Evolutionary conservation across 2,797 vertebrate genomes (phyloP), one percentile per base, ranked within the genome.

Genomic region (Caiman crocodilus): DNA sequence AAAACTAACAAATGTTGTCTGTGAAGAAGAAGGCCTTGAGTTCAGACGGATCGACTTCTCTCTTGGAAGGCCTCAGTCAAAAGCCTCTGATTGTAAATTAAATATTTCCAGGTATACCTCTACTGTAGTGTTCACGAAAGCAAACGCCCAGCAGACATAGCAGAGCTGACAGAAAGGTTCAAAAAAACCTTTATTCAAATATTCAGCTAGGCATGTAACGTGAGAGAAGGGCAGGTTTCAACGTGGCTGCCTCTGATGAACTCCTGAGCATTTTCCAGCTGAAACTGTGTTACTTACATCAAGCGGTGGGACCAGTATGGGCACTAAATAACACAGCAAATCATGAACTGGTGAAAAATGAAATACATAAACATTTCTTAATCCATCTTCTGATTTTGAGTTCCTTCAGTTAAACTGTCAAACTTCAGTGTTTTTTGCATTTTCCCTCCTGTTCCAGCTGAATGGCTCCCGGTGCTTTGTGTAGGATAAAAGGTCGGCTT

Each of bases 21-120:
- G 25, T 25, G 16, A 8, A 82, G 74, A 67, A 92, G 91, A 88
- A 94, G 88, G 76, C 90, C 92, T 94, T 92, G 87, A 90, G 93
- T 87, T 67, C 75, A 75, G 74, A 84, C 94, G 89, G 91, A 71
- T 92, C 90, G 92, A 83, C 90, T 92, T 90, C 94, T 85, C 89
- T 50, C 93, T 85, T 63, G 82, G 91, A 93, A 93, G 89, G 85
- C 77, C 92, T 90, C 80, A 84, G 87, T 90, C 95, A 93, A 83
- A 93, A 85, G 92, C 90, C 90, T 94, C 84, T 92, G 89, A 87
- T 85, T 88, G 35, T 50, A 94, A 95, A 90, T 80, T 84, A 93
- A 90, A 81, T 78, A 90, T 85, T 94, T 88, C 84, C 88, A 76
- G 84, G 78, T 79, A 50, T 50, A 50, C 42, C 89, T 42, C 82